Evolutionary conservation across 2,797 vertebrate species (phyloP), one percentile per base, ranked within the genome.

Genomic region (Saguinus oedipus): DNA sequence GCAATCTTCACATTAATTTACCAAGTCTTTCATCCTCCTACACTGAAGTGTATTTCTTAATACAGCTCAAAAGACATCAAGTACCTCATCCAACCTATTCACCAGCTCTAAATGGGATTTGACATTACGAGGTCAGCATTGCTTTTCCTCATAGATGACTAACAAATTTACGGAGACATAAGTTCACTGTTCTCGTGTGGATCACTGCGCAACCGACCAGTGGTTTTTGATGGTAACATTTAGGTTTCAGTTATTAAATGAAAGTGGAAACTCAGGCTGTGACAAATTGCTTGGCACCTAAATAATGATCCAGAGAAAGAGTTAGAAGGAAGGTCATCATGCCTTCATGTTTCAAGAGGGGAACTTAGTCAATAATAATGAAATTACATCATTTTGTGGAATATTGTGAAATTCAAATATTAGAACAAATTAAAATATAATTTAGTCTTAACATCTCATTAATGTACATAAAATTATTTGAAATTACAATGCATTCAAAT

Each of bases 91-190:
- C 96, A 98, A 86, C 94, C 95, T 96, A 94, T 97, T 98, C 94
- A 33, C 97, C 70, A 95, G 59, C 88, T 98, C 90, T 98, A 98
- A 98, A 98, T 98, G 97, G 97, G 95, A 98, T 98, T 98, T 98
- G 98, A 99, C 98, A 97, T 98, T 98, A 98, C 1, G 14, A 98
- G 98, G 98, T 98, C 98, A 98, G 92, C 89, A 92, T 95, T 98
- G 97, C 97, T 98, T 98, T 98, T 95, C 96, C 97, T 98, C 97
- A 88, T 55, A 98, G 97, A 98, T 98, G 98, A 98, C 98, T 98
- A 98, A 98, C 97, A 98, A 98, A 98, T 98, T 98, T 98, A 93
- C 55, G 27, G 98, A 98, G 98, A 97, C 98, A 95, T 24, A 97
- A 98, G 98, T 98, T 98, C 98, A 97, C 95, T 98, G 96, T 98